A percentile compares a stretch with the other conserved stretches of the same genome.
These are phyloP conservation scores for Leptoteleia sp. DNA, from an alignment of 1,140 invertebrate genomes.

Conservation along the genomic window DNA sequence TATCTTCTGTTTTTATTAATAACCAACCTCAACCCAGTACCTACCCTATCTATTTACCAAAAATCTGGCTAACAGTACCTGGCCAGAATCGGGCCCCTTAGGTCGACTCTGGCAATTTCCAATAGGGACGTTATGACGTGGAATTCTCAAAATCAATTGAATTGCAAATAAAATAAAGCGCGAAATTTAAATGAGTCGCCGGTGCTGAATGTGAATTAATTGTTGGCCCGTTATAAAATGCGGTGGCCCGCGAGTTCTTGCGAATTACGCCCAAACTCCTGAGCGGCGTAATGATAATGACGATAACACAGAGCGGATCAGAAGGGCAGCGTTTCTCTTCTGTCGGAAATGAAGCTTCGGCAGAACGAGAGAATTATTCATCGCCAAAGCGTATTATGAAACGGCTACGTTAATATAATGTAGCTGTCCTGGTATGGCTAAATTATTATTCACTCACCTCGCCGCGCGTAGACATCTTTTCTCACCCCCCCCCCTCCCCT, in stretches of 20 bases:
- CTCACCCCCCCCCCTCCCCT: too few species aligned
- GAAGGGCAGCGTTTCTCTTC: slow-evolving; percentile 53
- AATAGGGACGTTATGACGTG: too few species aligned
- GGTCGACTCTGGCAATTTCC: too few species aligned
- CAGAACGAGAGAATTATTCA: slow-evolving; percentile 65
- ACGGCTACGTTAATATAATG: slow-evolving; percentile 53
- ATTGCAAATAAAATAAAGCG: too few species aligned
- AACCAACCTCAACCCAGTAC: too few species aligned
- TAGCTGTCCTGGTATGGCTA: slow-evolving; percentile 43
- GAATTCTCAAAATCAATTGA: too few species aligned
- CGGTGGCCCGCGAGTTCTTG: slow-evolving; percentile 32
- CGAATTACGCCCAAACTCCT: slow-evolving; percentile 51
- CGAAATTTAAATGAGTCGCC: slow-evolving; percentile 6
- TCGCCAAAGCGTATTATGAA: slow-evolving; percentile 62
- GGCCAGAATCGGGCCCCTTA: too few species aligned
- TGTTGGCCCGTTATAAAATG: slow-evolving; percentile 47
- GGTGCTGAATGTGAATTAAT: slow-evolving; percentile 40
- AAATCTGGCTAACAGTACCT: too few species aligned
- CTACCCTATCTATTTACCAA: too few species aligned
- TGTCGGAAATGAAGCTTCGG: slow-evolving; percentile 62
- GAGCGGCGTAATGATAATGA: slow-evolving; percentile 58
- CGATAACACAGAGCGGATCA: slow-evolving; percentile 60
- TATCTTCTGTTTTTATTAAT: too few species aligned
- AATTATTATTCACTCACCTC: slow-evolving; percentile 57
- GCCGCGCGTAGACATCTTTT: slow-evolving; percentile 41